Base-by-base conservation (phyloP, 1,140 invertebrate genomes). In the Oncopeltus fasciatus region DNA sequence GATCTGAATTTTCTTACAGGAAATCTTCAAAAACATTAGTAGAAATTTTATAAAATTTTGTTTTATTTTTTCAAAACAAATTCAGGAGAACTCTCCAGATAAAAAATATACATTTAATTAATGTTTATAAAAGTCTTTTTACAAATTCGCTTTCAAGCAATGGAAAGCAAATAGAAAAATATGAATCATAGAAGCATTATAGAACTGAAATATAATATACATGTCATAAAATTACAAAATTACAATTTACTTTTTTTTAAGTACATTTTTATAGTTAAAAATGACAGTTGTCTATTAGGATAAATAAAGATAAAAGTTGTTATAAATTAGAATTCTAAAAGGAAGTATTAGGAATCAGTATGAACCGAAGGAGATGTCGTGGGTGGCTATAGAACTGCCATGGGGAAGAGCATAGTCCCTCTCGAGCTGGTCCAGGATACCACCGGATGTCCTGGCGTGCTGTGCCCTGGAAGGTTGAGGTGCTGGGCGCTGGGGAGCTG, bases 371-470 rank as follows among this genome's bases (percentile, higher is more conserved):
- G 84, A 83, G 69, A 89, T 88, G 70, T 89, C 87, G 68, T 88
- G 86, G 18, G 86, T 73, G 0, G 86, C 80, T 2, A 82, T 77
- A 12, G 84, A 78, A 11, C 76, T 78, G 43, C 80, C 80, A 67
- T 82, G 76, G 0, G 87, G 86, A 20, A 90, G 72, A 14, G 86
- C 82, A 69, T 86, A 89, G 66, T 90, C 86, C 68, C 84, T 81
- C 20, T 86, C 82, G n/a, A 90, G 76, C 68, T 88, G 84, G 68
- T 89, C 87, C 18, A 89, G 74, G 69, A 88, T 80, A n/a, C 85
- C 82, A 44, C 80, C 80, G 27, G 62, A 57, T 83, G 81, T 44
- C 80, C 81, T 33, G 57, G 38, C 56, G 27, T 57, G 43, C 24
- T 46, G 44, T 2, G 33, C 24, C 27, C 59, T 38, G 20, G 20